These are phyloP conservation scores for Cephus sareptanus DNA, from an alignment of 2,888 invertebrate genomes.

Conservation along the genomic window DNA sequence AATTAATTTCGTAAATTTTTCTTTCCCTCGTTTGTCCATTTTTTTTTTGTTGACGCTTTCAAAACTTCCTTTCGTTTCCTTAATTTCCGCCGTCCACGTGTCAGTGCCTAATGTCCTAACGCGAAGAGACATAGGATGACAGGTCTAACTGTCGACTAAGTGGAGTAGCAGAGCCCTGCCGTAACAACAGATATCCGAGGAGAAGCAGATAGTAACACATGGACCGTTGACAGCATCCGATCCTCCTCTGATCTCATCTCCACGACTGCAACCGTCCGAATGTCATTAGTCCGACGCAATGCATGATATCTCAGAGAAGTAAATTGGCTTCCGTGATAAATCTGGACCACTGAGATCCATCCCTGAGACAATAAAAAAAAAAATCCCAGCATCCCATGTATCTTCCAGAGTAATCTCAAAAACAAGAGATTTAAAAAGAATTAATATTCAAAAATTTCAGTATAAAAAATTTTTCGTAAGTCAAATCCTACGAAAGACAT, in stretches of 20 bases:
- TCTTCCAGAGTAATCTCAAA: neutral
- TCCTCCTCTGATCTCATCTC: constrained; percentile 16
- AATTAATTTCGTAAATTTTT: neutral
- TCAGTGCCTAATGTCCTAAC: neutral
- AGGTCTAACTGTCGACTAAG: constrained; percentile 26
- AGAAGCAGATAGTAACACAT: constrained; percentile 15
- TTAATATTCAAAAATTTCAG: neutral
- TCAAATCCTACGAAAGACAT: neutral
- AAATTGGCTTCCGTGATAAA: neutral
- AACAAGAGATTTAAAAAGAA: neutral
- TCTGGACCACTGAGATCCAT: neutral
- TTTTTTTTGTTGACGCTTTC: constrained; percentile 19
- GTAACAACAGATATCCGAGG: constrained; percentile 4
- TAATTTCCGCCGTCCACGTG: neutral
- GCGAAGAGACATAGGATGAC: constrained; percentile 27
- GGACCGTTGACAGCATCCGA: constrained; percentile 15
- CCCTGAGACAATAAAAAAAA: neutral
- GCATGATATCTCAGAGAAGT: neutral
- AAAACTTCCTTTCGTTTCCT: neutral
- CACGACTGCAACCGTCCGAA: constrained; percentile 8
- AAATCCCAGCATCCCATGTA: neutral
- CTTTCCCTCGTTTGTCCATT: neutral
- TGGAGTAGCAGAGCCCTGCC: constrained; percentile 21
- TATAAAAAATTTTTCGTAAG: too few relatives aligned
- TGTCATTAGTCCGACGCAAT: constrained; percentile 4